These are phyloP conservation scores for Drosophila carrolli DNA, from an alignment of 1,140 invertebrate genomes.

Conservation along the genomic window DNA sequence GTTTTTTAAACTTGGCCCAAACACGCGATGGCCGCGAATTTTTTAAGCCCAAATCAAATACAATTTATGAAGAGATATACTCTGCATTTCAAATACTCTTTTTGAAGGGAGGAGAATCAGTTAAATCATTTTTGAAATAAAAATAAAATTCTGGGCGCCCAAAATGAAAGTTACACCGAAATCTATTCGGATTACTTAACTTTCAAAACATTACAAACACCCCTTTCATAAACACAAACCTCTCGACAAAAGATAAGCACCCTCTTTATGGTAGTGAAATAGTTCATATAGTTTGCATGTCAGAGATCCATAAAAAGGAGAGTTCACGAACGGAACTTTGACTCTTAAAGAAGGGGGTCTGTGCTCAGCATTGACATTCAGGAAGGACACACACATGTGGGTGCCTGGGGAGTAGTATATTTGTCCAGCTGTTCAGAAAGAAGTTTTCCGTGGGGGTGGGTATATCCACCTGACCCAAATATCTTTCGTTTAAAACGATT, in stretches of 20 bases:
- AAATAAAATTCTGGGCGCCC: too few relatives aligned
- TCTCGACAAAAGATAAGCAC: not conserved
- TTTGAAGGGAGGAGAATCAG: too few relatives aligned
- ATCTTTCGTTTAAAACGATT: slow-evolving; percentile 13
- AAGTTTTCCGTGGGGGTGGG: slow-evolving; percentile 1
- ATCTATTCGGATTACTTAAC: too few relatives aligned
- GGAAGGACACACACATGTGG: slow-evolving; percentile 26
- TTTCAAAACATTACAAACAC: too few relatives aligned
- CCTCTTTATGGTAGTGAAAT: not conserved
- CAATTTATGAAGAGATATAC: not conserved
- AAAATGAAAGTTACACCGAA: too few relatives aligned
- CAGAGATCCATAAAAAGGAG: slow-evolving; percentile 61
- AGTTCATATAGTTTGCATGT: slow-evolving; percentile 52
- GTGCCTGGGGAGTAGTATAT: slow-evolving; percentile 13
- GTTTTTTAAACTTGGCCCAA: slow-evolving; percentile 54
- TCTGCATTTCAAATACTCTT: slow-evolving; percentile 5
- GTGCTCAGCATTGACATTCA: slow-evolving; percentile 51
- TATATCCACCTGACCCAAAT: slow-evolving; percentile 22
- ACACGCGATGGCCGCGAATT: slow-evolving; percentile 72
- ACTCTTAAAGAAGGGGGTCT: slow-evolving; percentile 8
- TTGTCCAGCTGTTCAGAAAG: slow-evolving; percentile 19
- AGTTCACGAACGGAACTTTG: slow-evolving; percentile 26
- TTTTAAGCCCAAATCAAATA: slow-evolving; percentile 47
- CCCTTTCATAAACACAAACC: not conserved
- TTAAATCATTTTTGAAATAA: too few relatives aligned